phyloP scores from a whole-genome alignment of 2,113 vertebrate species.

The Atherinomorus stipes region DNA sequence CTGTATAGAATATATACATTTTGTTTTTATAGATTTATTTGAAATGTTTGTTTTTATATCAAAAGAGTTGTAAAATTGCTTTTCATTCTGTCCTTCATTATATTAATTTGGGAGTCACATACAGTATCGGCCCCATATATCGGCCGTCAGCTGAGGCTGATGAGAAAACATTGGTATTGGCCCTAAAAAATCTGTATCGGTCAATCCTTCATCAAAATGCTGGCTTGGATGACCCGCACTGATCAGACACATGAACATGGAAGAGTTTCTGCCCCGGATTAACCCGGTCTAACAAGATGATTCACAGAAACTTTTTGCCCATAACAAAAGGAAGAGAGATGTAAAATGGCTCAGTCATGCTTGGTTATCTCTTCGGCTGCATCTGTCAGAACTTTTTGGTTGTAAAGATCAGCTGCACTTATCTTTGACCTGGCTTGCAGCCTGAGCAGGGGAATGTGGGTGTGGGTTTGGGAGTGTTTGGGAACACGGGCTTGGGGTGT shows the following conservation, averaged over 20 bases:
- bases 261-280: neutral
- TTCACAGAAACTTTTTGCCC: constrained; percentile 18
- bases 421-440: constrained; percentile 57
- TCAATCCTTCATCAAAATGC: no score
- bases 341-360: no score
- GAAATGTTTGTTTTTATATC: no score
- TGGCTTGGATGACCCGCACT: neutral
- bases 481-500: constrained; percentile 50
- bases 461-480: constrained; percentile 53
- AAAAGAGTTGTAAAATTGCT: no score
- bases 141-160: no score
- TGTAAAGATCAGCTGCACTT: constrained; percentile 19
- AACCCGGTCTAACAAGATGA: neutral
- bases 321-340: neutral
- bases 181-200: no score
- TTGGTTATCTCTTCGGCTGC: neutral
- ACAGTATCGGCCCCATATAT: no score
- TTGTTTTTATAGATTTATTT: no score
- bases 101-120: no score
- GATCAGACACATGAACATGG: constrained; percentile 25
- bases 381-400: constrained; percentile 8
- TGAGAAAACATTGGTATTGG: no score
- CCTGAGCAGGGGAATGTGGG: constrained; percentile 63
- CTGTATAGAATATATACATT: no score
- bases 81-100: no score